These are phyloP conservation scores for Lycodopsis pacificus DNA, from an alignment of 2,797 vertebrate genomes.

Conservation along the genomic window DNA sequence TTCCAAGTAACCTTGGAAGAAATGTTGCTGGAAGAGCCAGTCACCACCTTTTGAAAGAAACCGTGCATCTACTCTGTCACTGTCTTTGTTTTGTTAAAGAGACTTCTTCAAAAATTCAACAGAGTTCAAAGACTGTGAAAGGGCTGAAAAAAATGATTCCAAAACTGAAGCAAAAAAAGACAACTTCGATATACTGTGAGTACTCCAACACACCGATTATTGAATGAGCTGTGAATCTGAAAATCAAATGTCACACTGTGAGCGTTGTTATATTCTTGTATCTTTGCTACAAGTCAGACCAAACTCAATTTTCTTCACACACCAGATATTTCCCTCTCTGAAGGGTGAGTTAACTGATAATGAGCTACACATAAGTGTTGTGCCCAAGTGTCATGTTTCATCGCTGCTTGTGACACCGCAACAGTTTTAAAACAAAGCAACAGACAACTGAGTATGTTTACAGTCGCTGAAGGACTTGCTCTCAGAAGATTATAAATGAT, in stretches of 20 bases:
- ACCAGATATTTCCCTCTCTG: background rate
- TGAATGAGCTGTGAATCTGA: constrained; percentile 7
- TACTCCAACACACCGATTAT: background rate
- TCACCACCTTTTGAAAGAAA: background rate
- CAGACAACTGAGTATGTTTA: background rate
- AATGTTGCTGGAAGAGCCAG: background rate
- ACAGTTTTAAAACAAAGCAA: background rate
- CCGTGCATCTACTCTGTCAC: background rate
- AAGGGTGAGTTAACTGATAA: constrained; percentile 23
- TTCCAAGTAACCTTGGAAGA: constrained; percentile 4
- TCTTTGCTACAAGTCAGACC: background rate
- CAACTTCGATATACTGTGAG: background rate
- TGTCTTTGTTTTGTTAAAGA: constrained; percentile 6
- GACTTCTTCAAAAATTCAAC: background rate
- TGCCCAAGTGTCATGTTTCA: constrained; percentile 4
- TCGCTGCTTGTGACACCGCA: background rate
- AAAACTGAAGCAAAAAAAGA: constrained; percentile 7
- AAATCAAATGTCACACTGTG: constrained; percentile 1
- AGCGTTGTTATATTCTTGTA: background rate
- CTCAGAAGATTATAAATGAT: constrained; percentile 49
- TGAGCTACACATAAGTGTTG: constrained; percentile 13
- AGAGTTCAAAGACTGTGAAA: constrained; percentile 13
- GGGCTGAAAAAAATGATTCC: background rate
- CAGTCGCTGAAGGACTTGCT: constrained; percentile 22
- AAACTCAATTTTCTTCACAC: background rate